phyloP scores from a whole-genome alignment of 2,888 invertebrate species.

The Drosophila multiciliata region DNA sequence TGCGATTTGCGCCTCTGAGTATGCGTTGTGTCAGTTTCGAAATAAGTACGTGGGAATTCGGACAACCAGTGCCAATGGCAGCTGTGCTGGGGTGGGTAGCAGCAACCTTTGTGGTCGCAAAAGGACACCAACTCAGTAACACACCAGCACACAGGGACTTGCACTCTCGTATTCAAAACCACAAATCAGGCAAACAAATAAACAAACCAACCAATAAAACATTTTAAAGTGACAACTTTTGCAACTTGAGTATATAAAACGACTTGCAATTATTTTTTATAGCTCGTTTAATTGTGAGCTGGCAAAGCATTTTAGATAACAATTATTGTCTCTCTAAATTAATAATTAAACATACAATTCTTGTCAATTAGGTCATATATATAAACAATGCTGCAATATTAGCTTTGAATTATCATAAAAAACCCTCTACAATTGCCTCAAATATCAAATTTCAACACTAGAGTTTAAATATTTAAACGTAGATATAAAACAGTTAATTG shows the following conservation, averaged over 20 bases:
- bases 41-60: conserved; percentile 63
- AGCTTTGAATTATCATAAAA: not conserved
- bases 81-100: not conserved
- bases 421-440: not conserved
- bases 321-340: conserved; percentile 1
- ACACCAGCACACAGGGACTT: not conserved
- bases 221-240: conserved; percentile 21
- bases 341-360: conserved; percentile 8
- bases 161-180: conserved; percentile 22
- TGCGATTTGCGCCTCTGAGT: conserved; percentile 74
- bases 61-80: conserved; percentile 44
- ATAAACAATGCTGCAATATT: not conserved
- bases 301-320: conserved; percentile 7
- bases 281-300: conserved; percentile 39
- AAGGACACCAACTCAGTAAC: conserved; percentile 39
- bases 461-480: not conserved
- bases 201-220: conserved; percentile 20
- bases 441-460: not conserved
- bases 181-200: conserved; percentile 44
- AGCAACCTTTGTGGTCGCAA: conserved; percentile 55
- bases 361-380: not conserved
- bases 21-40: conserved; percentile 72
- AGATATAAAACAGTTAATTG: not conserved
- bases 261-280: conserved; percentile 25
- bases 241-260: conserved; percentile 27